Percentiles rank a stretch among this genome's conserved stretches.
phyloP scores from a whole-genome alignment of 1,140 invertebrate genomes.

The Drosophila parabipectinata region DNA sequence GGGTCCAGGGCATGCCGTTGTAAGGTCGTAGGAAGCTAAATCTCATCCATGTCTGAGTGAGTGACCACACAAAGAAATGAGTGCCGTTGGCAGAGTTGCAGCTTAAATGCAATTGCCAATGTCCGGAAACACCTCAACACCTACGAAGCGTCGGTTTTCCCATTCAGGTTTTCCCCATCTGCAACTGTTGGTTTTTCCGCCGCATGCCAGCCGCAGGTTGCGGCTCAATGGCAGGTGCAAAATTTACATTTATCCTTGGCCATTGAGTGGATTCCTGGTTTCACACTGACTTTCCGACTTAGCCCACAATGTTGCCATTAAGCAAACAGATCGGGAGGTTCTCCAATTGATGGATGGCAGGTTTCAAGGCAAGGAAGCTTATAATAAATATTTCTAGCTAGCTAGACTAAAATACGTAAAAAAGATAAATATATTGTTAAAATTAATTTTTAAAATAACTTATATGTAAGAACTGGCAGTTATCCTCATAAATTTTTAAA shows the following conservation, averaged over 20 bases:
- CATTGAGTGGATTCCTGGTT: conserved; percentile 31
- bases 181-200: conserved; percentile 49
- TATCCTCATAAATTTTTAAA: neutral
- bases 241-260: conserved; percentile 67
- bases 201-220: conserved; percentile 15
- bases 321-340: conserved; percentile 45
- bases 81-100: conserved; percentile 23
- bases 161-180: conserved; percentile 11
- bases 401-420: neutral
- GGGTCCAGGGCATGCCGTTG: neutral
- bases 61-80: conserved; percentile 47
- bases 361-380: neutral
- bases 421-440: neutral
- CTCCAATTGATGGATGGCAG: conserved; percentile 45
- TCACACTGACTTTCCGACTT: conserved; percentile 26
- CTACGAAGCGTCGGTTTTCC: conserved; percentile 5
- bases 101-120: conserved; percentile 34
- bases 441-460: neutral
- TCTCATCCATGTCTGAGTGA: conserved; percentile 43
- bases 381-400: neutral
- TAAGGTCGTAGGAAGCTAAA: conserved; percentile 17
- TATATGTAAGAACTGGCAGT: too few species aligned
- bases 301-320: conserved; percentile 42
- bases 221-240: conserved; percentile 38
- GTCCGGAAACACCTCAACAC: neutral